Percentiles rank a stretch among this genome's conserved stretches.
These are phyloP conservation scores for Carterocephalus palaemon DNA, from an alignment of 2,888 invertebrate genomes.

Conservation along the genomic window DNA sequence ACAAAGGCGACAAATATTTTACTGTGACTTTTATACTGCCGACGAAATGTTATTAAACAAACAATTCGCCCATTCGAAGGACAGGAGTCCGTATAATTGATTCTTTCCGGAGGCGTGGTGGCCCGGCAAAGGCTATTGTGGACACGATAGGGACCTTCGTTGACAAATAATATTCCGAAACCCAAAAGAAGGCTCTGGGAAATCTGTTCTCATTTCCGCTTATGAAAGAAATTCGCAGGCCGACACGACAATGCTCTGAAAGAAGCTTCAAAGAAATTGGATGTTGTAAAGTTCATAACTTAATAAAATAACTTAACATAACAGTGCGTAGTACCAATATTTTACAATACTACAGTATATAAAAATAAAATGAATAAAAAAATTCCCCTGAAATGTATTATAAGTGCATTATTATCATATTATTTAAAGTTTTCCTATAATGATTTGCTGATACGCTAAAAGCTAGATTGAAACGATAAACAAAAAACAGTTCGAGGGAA, in stretches of 20 bases:
- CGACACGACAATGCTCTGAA: conserved; percentile 65
- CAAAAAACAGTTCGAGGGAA: conserved; percentile 46
- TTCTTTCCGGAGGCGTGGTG: conserved; percentile 75
- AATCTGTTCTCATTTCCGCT: conserved; percentile 73
- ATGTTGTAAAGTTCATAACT: conserved; percentile 54
- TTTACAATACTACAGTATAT: conserved; percentile 1
- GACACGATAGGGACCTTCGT: conserved; percentile 43
- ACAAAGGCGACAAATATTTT: conserved; percentile 68
- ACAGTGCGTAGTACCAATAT: conserved; percentile 55
- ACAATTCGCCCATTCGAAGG: conserved; percentile 76
- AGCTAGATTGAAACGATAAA: conserved; percentile 40
- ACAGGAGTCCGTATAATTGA: conserved; percentile 71
- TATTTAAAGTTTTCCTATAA: too few relatives aligned
- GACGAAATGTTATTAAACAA: conserved; percentile 77
- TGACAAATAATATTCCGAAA: conserved; percentile 68
- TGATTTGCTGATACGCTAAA: conserved; percentile 54
- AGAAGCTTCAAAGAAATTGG: conserved; percentile 61
- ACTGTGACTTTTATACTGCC: conserved; percentile 66
- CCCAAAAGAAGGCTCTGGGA: conserved; percentile 58
- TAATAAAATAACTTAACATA: too few relatives aligned
- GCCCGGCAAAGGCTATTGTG: conserved; percentile 55
- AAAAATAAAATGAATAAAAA: background rate
- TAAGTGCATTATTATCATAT: too few relatives aligned
- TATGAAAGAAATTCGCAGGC: conserved; percentile 63
- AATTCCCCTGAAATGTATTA: too few relatives aligned